Evolutionary conservation across 1,140 invertebrate genomes (phyloP), one percentile per base, ranked within the genome.

Genomic region (Lineus longissimus): DNA sequence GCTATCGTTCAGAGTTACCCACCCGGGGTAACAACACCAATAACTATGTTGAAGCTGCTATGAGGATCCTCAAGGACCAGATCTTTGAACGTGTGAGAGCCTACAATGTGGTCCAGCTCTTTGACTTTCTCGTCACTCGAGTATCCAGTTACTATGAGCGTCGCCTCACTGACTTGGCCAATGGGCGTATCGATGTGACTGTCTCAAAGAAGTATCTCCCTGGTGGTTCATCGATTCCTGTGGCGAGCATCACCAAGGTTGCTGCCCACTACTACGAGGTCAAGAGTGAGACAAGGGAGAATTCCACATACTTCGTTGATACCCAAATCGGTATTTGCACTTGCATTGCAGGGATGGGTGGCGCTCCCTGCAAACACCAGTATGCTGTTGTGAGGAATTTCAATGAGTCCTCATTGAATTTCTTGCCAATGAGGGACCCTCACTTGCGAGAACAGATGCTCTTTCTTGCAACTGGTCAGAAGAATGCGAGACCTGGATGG

Each of bases 11-110:
- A 11, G 40, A 43, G 11, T 43, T 43, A n/a, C 40, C 40, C 40
- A 43, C 40, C n/a, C n/a, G n/a, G 40, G n/a, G 40, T 43, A 43
- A 43, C n/a, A 43, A n/a, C n/a, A n/a, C n/a, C n/a, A n/a, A n/a
- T n/a, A n/a, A n/a, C n/a, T n/a, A n/a, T n/a, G n/a, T n/a, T n/a
- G 40, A 43, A n/a, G 40, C 40, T 11, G 40, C 40, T 13, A 43
- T 43, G 40, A 43, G 40, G 40, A n/a, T 43, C n/a, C 40, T 43
- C 40, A 43, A 43, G 40, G 40, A 43, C n/a, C 40, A 43, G n/a
- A 43, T 43, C 40, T 13, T 43, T 43, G n/a, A 43, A 43, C 11
- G 40, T 13, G 40, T 11, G 40, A 43, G 40, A 43, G 40, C 40
- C 40, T 43, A 43, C 40, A 43, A 43, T n/a, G n/a, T 43, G 11